A percentile compares a stretch with the other conserved stretches of the same genome.
These are phyloP conservation scores for Ophion ventricosus DNA, from an alignment of 2,888 invertebrate genomes.

Conservation along the genomic window DNA sequence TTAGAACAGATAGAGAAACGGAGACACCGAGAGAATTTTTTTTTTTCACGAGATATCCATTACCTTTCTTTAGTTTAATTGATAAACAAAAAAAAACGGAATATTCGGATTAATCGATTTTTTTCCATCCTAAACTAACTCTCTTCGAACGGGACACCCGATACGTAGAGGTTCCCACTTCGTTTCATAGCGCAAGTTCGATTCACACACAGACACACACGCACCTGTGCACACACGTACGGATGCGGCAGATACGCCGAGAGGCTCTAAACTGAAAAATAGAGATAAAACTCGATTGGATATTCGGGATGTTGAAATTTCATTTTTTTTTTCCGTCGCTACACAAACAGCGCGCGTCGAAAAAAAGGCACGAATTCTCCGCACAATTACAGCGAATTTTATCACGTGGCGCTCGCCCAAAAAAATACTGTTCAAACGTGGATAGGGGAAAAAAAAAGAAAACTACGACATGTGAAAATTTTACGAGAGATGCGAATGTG, in stretches of 20 bases:
- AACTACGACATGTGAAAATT: not conserved
- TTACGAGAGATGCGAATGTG: not conserved
- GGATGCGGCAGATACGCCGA: not conserved
- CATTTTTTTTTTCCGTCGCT: slow-evolving; percentile 1
- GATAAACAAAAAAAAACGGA: too few relatives aligned
- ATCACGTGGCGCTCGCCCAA: not conserved
- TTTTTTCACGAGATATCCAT: not conserved
- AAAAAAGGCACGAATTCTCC: not conserved
- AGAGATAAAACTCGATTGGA: slow-evolving; percentile 9
- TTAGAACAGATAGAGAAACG: not conserved
- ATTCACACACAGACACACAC: not conserved
- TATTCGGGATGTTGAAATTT: not conserved
- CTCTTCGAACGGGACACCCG: not conserved
- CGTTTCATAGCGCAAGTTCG: not conserved
- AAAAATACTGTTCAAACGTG: too few relatives aligned
- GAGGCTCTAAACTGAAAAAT: slow-evolving; percentile 1
- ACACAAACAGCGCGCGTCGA: not conserved
- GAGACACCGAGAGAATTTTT: not conserved
- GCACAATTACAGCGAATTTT: not conserved
- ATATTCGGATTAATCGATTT: not conserved
- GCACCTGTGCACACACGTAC: slow-evolving; percentile 12
- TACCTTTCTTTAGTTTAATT: too few relatives aligned
- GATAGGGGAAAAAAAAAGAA: not conserved
- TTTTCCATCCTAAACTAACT: not conserved
- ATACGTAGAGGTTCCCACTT: not conserved